phyloP scores from a whole-genome alignment of 2,113 vertebrate genomes.

The Pedetes capensis region DNA sequence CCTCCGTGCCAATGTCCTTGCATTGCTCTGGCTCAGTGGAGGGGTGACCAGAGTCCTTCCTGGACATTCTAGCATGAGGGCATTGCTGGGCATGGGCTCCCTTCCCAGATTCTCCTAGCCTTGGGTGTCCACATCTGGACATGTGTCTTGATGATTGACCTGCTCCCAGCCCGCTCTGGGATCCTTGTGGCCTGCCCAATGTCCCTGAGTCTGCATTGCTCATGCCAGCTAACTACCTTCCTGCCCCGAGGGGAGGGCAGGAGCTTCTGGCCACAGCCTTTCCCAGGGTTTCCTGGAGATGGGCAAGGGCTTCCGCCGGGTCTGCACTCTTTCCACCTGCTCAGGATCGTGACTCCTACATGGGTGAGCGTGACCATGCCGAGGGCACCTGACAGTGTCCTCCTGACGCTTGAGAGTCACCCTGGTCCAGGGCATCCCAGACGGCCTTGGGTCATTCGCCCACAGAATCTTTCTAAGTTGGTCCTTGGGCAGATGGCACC shows the following conservation, averaged over 20 bases:
- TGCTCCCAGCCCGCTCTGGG: accelerated
- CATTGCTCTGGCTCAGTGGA: not conserved
- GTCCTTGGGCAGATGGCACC: not conserved
- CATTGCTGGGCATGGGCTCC: not conserved
- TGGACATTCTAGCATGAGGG: not conserved
- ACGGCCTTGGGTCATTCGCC: too few species aligned
- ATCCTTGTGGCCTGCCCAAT: not conserved
- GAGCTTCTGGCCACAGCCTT: not conserved
- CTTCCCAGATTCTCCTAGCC: not conserved
- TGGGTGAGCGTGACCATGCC: accelerated
- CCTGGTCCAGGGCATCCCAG: too few species aligned
- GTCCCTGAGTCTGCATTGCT: accelerated
- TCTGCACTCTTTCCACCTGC: not conserved
- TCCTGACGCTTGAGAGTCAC: not conserved
- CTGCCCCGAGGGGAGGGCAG: accelerated
- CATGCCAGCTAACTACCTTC: accelerated
- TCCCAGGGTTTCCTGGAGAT: not conserved
- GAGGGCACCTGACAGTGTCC: accelerated
- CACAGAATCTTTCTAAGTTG: accelerated
- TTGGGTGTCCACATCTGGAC: not conserved
- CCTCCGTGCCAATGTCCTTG: not conserved
- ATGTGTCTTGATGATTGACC: accelerated
- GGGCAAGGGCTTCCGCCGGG: too few species aligned
- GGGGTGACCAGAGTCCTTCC: too few species aligned
- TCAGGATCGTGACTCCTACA: accelerated